phyloP scores from a whole-genome alignment of 2,797 vertebrate genomes.

The Lacerta agilis region DNA sequence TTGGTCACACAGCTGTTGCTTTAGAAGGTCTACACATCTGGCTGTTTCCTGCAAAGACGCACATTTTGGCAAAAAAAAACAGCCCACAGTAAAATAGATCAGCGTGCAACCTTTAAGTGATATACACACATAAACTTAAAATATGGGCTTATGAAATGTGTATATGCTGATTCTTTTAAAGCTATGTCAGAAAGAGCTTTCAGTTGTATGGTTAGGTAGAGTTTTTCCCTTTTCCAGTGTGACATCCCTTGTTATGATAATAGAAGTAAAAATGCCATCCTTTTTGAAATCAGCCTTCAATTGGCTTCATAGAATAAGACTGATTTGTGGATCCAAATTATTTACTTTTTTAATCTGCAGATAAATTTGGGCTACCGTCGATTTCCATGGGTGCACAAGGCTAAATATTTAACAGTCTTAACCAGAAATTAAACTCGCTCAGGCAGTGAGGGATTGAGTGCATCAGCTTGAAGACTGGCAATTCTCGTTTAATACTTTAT shows the following conservation, averaged over 20 bases:
- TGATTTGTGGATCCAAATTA: background rate
- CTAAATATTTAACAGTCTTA: background rate
- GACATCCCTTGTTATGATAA: background rate
- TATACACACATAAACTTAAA: background rate
- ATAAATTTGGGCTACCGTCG: background rate
- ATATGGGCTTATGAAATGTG: background rate
- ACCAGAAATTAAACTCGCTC: background rate
- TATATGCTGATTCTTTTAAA: background rate
- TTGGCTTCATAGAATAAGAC: background rate
- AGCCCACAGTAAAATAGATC: background rate
- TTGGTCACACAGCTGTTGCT: constrained; percentile 7
- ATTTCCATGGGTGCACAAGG: constrained; percentile 11
- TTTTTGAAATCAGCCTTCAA: background rate
- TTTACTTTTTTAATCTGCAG: constrained; percentile 3
- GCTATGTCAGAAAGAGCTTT: background rate
- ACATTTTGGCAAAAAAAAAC: constrained; percentile 14
- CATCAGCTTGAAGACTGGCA: constrained; percentile 24
- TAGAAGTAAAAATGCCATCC: background rate
- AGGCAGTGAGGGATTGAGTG: background rate
- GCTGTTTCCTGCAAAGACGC: constrained; percentile 3
- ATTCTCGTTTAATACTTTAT: constrained; percentile 37
- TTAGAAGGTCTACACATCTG: constrained; percentile 8
- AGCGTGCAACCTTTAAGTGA: background rate
- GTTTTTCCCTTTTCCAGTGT: background rate
- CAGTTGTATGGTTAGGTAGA: background rate